A percentile compares a stretch with the other conserved stretches of the same genome.
Evolutionary conservation across 2,888 invertebrate genomes (phyloP).

Genomic region (Rhopalosiphum nymphaeae): DNA sequence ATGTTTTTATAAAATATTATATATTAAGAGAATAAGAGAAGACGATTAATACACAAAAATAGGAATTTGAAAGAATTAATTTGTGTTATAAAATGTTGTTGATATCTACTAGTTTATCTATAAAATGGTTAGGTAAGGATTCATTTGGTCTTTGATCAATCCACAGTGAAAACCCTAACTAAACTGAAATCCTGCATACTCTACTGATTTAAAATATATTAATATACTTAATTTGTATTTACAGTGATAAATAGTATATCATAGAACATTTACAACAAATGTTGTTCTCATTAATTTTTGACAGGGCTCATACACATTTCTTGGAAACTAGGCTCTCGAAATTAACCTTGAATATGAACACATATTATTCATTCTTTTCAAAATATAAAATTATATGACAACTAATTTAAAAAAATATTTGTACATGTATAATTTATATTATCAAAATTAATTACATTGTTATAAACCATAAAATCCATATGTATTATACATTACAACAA

Average conservation of each 20-base stretch:
- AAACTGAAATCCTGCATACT: no score
- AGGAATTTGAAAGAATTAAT: no score
- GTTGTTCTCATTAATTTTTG: not conserved
- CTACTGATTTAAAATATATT: no score
- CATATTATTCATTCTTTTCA: not conserved
- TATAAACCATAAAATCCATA: constrained; percentile 1
- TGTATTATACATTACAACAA: constrained; percentile 1
- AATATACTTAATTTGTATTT: no score
- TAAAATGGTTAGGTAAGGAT: no score
- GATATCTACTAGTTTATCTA: no score
- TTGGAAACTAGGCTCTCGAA: not conserved
- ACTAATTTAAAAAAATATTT: constrained; percentile 1
- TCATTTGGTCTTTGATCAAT: no score
- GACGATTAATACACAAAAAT: no score
- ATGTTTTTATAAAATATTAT: no score
- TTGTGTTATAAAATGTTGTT: no score
- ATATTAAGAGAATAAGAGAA: no score
- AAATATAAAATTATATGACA: not conserved
- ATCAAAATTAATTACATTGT: constrained; percentile 13
- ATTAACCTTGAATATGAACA: not conserved
- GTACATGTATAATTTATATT: not conserved
- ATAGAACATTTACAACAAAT: not conserved
- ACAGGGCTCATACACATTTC: not conserved
- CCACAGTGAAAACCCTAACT: no score
- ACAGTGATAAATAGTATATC: not conserved